phyloP scores from a whole-genome alignment of 2,113 vertebrate species.

The Amazona guildingii region DNA sequence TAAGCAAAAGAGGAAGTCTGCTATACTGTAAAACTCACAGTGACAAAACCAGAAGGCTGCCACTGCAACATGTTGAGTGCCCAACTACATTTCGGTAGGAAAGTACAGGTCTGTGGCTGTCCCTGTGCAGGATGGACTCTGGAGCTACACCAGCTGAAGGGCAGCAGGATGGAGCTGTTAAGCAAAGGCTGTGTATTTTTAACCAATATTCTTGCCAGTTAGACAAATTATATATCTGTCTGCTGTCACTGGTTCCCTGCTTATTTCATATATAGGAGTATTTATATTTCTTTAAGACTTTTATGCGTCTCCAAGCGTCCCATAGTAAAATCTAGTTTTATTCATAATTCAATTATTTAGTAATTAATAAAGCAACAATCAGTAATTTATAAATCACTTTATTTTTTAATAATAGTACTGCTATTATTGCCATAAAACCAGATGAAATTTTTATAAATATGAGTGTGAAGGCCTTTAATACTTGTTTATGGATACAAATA shows the following conservation, averaged over 20 bases:
- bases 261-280: neutral
- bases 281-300: neutral
- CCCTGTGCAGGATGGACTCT: neutral
- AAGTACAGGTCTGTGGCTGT: neutral
- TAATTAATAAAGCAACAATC: neutral
- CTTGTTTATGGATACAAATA: neutral
- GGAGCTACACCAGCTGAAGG: neutral
- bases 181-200: neutral
- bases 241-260: neutral
- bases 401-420: neutral
- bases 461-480: neutral
- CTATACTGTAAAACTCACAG: neutral
- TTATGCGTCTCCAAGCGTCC: neutral
- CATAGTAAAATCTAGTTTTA: neutral
- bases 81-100: neutral
- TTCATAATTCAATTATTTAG: neutral
- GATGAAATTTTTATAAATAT: neutral
- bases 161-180: neutral
- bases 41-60: neutral
- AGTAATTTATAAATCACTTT: neutral
- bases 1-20: neutral
- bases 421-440: neutral
- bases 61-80: fast-evolving
- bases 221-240: neutral
- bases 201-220: neutral